These are phyloP conservation scores for Cephonodes hylas DNA, from an alignment of 2,888 invertebrate genomes.

Conservation along the genomic window DNA sequence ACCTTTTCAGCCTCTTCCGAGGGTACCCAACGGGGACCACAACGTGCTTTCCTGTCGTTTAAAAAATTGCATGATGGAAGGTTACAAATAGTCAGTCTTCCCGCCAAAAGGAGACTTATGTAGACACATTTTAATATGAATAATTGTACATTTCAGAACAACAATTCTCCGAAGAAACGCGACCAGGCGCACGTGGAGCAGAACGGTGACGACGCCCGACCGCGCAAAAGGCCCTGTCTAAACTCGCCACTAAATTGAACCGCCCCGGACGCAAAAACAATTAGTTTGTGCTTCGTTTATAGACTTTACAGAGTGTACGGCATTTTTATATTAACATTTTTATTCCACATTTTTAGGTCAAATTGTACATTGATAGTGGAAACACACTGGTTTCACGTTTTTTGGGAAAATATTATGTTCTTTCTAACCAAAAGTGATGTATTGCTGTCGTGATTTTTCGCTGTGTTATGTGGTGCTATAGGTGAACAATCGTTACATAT, in stretches of 20 bases:
- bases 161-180: constrained; percentile 83
- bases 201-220: constrained; percentile 80
- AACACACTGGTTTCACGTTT: constrained; percentile 44
- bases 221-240: constrained; percentile 82
- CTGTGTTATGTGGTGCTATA: not conserved
- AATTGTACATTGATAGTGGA: constrained; percentile 47
- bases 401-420: constrained; percentile 34
- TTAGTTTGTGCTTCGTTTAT: constrained; percentile 63
- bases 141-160: constrained; percentile 54
- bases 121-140: not conserved
- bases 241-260: constrained; percentile 68
- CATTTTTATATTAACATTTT: constrained; percentile 60
- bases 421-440: not conserved
- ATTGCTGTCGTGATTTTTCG: not conserved
- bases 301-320: constrained; percentile 59
- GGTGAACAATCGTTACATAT: not conserved
- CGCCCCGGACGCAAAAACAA: constrained; percentile 26
- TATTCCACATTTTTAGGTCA: constrained; percentile 50
- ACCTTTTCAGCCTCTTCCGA: no score
- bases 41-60: no score
- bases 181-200: constrained; percentile 78
- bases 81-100: no score
- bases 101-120: no score
- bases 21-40: no score
- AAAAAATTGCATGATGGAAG: no score